These are phyloP conservation scores for Sarcophilus harrisii DNA, from an alignment of 2,797 vertebrate genomes.

Conservation along the genomic window DNA sequence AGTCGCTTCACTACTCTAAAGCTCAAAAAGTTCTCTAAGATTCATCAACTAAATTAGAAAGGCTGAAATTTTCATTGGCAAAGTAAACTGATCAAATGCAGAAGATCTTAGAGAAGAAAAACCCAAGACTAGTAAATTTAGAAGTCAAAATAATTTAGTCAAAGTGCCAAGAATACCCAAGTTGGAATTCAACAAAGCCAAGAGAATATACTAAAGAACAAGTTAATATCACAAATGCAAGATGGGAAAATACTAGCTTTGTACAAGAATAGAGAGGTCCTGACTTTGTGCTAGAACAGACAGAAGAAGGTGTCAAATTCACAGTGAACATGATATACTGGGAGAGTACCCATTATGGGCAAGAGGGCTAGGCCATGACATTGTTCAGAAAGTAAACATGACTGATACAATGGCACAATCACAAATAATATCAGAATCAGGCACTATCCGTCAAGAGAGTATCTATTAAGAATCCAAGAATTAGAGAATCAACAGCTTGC, in stretches of 20 bases:
- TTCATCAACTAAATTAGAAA: neutral
- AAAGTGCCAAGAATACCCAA: neutral
- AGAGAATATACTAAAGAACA: neutral
- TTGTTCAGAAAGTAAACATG: neutral
- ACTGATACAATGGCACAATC: neutral
- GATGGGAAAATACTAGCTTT: neutral
- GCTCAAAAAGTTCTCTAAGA: neutral
- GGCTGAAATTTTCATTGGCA: neutral
- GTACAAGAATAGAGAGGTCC: neutral
- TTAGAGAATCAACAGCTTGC: neutral
- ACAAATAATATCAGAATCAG: neutral
- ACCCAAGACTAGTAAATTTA: neutral
- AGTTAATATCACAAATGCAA: neutral
- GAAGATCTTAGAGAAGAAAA: neutral
- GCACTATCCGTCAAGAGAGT: neutral
- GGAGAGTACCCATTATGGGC: neutral
- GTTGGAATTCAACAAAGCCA: neutral
- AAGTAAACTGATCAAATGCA: neutral
- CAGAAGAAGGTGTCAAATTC: neutral
- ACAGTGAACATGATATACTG: neutral
- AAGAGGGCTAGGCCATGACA: neutral
- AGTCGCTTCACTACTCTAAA: no score
- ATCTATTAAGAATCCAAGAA: neutral
- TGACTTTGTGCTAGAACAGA: neutral
- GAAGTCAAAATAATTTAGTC: neutral